Evolutionary conservation across 2,113 vertebrate genomes (phyloP), one percentile per base, ranked within the genome.

Genomic region (Ciconia stormi): DNA sequence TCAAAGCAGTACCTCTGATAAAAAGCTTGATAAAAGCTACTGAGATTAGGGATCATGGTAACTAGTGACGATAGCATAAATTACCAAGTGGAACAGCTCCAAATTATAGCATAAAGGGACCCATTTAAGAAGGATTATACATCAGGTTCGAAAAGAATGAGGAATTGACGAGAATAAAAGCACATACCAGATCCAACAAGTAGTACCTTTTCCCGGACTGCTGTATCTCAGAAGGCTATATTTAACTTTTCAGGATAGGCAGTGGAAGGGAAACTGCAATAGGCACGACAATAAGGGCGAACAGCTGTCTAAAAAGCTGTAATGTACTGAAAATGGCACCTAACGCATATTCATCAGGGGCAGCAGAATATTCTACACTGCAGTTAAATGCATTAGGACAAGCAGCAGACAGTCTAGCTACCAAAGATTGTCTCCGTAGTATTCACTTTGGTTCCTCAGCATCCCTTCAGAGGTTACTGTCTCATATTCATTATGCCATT

Each of bases 21-120:
- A 95, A 86, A 86, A 87, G 61, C 93, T 69, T 6, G 49, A 95
- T 94, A 96, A 95, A 95, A 89, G 73, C 66, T n/a, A 36, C 87
- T 40, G 78, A 91, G 94, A 93, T 97, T 96, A 66, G 58, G 61
- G 49, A 77, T 95, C 83, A 61, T 58, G 89, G 52, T 93, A 87
- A 70, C 74, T 25, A 62, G 74, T 91, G 82, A 81, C 2, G 38
- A 88, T 90, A 82, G 84, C 58, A 91, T 70, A 91, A 97, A 88
- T 91, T 91, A 90, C 69, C 87, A 86, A 73, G 26, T 46, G 83
- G 86, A 90, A 70, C 36, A 46, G 67, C 21, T 96, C 84, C 78
- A 94, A 94, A 82, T 78, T 78, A 50, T 10, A 63, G 53, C 71
- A 83, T 66, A 80, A 87, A 93, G 74, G 38, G 30, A 62, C n/a